Base-by-base conservation (phyloP, 2,797 vertebrate genomes). In the Cynodonichthys magdalenae region DNA sequence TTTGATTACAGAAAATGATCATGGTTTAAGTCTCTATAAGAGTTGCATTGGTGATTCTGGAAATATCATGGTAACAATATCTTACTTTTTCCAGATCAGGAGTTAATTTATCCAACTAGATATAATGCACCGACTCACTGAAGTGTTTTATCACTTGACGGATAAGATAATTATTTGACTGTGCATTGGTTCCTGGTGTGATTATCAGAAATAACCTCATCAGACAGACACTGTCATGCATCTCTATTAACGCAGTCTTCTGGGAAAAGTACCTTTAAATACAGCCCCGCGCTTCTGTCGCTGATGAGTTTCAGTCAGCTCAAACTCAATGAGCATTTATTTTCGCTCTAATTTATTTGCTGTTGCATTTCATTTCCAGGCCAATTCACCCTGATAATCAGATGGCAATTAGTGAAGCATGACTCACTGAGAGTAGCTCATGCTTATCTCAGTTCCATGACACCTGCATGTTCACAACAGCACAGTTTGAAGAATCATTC, bases 401-500 rank as follows among this genome's bases (percentile, higher is more conserved):
- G 84, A 88, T 88, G 74, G 80, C 80, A 90, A 89, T 91, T 90
- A 90, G 80, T 69, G 77, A 87, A 77, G 84, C 82, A 81, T 86
- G 85, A 89, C 82, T 92, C 80, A 77, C 74, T 41, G 76, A 70
- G 80, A 79, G 80, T 74, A 49, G 75, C 82, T 83, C 68, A 27
- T 18, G 69, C 85, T 76, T 72, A 69, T 69, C 71, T 66, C 63
- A 49, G 57, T 75, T 80, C 86, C 75, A 85, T 70, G 71, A 88
- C 83, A 89, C 83, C 86, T 86, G 77, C 87, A 88, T 65, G 71
- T 41, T 84, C 79, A 92, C 84, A 85, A 91, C 84, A 80, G 92
- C 89, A 92, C 85, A 75, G 87, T 86, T 87, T 89, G 77, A 80
- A 89, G 84, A 90, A 90, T 88, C 78, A 87, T 84, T 90, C 73